Evolutionary conservation across 1,140 invertebrate genomes (phyloP).

Genomic region (Aricia agestis): DNA sequence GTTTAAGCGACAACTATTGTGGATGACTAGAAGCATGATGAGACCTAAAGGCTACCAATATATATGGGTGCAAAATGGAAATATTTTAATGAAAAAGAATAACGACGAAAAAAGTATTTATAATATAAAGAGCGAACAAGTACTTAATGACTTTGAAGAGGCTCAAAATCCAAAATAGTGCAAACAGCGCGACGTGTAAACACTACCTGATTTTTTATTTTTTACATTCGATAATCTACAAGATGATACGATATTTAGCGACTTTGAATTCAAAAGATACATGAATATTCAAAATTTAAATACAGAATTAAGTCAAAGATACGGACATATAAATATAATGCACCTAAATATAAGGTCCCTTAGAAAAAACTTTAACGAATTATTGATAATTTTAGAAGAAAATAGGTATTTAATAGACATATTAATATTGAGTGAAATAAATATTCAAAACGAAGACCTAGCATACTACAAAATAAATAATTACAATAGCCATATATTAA

Average conservation of each 20-base stretch:
- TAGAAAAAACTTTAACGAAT: constrained; percentile 9
- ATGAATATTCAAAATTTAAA: background rate
- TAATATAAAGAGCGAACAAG: constrained; percentile 17
- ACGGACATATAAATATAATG: background rate
- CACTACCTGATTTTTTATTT: constrained; percentile 24
- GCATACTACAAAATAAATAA: background rate
- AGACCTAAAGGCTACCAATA: constrained; percentile 26
- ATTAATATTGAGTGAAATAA: constrained; percentile 13
- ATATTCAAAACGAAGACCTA: background rate
- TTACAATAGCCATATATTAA: background rate
- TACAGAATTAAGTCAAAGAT: background rate
- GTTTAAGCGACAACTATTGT: constrained; percentile 27
- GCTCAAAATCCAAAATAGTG: constrained; percentile 16
- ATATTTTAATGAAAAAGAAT: constrained; percentile 10
- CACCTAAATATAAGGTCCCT: constrained; percentile 12
- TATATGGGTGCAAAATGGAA: constrained; percentile 26
- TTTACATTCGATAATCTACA: constrained; percentile 30
- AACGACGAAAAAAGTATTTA: constrained; percentile 26
- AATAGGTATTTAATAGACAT: no score
- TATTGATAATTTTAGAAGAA: background rate
- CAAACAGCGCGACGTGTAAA: background rate
- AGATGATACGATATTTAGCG: background rate
- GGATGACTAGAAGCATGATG: constrained; percentile 26
- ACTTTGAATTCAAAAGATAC: background rate
- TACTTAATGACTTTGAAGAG: no score